Percentiles rank a stretch among this genome's conserved stretches.
Conservation (phyloP, 2,888 invertebrate genomes). For the Eilema caniola region DNA sequence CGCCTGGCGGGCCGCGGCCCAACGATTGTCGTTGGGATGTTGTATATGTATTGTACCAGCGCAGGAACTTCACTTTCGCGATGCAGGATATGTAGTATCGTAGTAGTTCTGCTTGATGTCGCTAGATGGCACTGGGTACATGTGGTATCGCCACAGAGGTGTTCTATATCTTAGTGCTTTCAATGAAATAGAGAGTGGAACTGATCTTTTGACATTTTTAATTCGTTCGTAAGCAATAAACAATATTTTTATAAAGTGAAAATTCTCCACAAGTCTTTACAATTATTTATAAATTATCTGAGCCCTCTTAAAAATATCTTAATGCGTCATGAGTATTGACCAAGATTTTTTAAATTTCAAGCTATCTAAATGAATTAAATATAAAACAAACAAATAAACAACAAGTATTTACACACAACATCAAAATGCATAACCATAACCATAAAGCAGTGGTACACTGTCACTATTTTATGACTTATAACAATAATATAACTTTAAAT, state of each 20-base stretch:
- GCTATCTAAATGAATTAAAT: not conserved
- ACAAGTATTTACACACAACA: not conserved
- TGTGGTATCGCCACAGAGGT: too few species aligned
- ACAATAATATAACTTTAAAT: slow-evolving; percentile 72
- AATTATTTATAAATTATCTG: too few species aligned
- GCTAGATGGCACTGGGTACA: too few species aligned
- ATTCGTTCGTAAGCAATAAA: not conserved
- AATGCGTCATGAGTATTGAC: not conserved
- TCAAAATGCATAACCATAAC: slow-evolving; percentile 35
- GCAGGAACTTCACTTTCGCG: too few species aligned
- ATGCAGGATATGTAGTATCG: too few species aligned
- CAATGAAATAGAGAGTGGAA: not conserved
- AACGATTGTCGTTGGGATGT: too few species aligned
- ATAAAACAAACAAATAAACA: not conserved
- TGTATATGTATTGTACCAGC: too few species aligned
- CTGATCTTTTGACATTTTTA: not conserved
- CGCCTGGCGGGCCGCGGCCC: too few species aligned
- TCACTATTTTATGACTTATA: slow-evolving; percentile 56
- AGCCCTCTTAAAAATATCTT: too few species aligned
- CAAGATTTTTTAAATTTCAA: not conserved
- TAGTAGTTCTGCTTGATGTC: too few species aligned
- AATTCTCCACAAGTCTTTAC: too few species aligned
- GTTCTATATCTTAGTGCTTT: slow-evolving; percentile 1
- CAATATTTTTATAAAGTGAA: too few species aligned
- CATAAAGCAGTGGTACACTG: not conserved